Evolutionary conservation across 2,113 vertebrate genomes (phyloP).

Genomic region (Syngnathoides biaculeatus): DNA sequence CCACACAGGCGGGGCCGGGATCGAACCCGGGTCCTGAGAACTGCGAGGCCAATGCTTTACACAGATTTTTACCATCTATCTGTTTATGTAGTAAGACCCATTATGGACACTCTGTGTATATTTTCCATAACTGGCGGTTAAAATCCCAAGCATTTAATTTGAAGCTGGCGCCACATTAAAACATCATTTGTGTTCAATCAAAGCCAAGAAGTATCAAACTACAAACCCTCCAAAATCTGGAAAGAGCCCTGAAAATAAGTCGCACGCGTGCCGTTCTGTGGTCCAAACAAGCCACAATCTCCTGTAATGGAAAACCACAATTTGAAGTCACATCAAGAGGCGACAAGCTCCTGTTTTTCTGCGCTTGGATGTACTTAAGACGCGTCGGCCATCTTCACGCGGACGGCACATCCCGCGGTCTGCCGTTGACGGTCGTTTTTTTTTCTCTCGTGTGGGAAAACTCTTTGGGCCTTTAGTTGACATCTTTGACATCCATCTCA

Average conservation of each 20-base stretch:
- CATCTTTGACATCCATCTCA: neutral
- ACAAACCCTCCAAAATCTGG: no score
- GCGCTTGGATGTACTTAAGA: conserved; percentile 1
- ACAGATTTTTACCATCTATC: neutral
- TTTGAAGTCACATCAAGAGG: neutral
- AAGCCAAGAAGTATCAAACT: neutral
- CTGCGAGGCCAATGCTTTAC: conserved; percentile 11
- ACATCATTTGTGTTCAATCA: neutral
- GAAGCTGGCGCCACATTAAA: neutral
- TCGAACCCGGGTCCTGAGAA: no score
- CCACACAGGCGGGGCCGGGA: no score
- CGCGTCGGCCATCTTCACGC: no score
- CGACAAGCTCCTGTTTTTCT: neutral
- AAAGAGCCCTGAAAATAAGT: neutral
- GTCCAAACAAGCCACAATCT: neutral
- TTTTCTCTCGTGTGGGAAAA: neutral
- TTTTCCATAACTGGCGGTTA: no score
- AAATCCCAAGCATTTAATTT: neutral
- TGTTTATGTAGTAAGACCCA: neutral
- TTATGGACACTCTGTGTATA: no score
- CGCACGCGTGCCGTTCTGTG: neutral
- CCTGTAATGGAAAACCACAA: conserved; percentile 5
- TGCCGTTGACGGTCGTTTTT: neutral
- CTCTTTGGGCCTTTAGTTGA: neutral
- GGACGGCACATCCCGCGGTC: neutral